A percentile compares a stretch with the other conserved stretches of the same genome.
phyloP scores from a whole-genome alignment of 30 jellyfish, hydroid and myxozoan genomes.

The Sanderia malayensis region DNA sequence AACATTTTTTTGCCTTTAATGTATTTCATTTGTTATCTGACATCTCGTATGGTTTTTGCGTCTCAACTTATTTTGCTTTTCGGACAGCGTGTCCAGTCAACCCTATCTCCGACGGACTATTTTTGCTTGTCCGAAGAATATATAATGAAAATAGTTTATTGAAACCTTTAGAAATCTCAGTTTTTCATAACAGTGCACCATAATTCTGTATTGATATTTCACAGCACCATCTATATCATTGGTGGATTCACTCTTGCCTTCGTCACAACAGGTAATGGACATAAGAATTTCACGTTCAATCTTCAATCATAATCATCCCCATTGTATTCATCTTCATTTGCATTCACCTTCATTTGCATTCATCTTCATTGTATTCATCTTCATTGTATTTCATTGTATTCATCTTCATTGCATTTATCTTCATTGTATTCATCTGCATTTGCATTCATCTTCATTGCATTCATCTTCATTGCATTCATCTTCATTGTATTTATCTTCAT shows the following conservation, averaged over 20 bases:
- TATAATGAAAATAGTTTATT: no score
- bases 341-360: not conserved
- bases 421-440: not conserved
- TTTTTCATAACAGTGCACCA: no score
- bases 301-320: not conserved
- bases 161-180: no score
- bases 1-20: no score
- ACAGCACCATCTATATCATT: not conserved
- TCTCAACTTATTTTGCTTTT: no score
- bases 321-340: not conserved
- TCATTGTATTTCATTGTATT: not conserved
- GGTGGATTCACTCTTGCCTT: conserved; percentile 9
- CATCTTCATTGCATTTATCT: not conserved
- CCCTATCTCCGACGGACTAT: no score
- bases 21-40: no score
- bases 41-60: no score
- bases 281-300: not conserved
- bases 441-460: not conserved
- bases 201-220: no score
- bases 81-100: no score
- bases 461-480: no score
- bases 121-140: no score
- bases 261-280: not conserved
- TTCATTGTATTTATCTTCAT: not conserved
- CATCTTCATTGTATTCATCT: not conserved